These are phyloP conservation scores for Mus spicilegus DNA, from an alignment of 2,113 vertebrate species.

Conservation along the genomic window DNA sequence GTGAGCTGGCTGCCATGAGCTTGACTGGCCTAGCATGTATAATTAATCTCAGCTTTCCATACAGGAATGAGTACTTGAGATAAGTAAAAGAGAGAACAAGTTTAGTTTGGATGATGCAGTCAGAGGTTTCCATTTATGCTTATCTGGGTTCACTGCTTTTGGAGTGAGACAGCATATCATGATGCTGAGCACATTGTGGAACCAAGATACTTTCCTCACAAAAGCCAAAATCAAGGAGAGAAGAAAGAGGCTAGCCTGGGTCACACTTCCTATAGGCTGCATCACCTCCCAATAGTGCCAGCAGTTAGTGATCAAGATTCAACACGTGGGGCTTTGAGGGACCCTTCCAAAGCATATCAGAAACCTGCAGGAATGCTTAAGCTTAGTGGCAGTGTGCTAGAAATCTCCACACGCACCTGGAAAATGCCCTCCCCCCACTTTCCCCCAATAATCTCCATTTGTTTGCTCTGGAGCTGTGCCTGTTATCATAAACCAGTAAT, in stretches of 20 bases:
- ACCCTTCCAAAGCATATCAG: not conserved
- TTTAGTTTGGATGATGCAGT: fast-evolving
- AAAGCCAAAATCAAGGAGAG: not conserved
- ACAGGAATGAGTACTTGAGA: no score
- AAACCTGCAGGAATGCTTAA: not conserved
- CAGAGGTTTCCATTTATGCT: not conserved
- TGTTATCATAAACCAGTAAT: no score
- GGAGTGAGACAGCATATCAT: not conserved
- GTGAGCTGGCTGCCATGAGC: not conserved
- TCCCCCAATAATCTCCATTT: not conserved
- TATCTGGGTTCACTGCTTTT: not conserved
- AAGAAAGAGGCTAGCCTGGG: not conserved
- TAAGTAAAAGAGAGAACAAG: not conserved
- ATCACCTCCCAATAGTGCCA: not conserved
- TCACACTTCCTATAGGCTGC: not conserved
- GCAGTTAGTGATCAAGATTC: not conserved
- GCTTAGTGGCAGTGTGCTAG: no score
- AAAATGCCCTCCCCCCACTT: not conserved
- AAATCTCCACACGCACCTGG: not conserved
- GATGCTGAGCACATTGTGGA: no score
- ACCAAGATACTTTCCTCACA: not conserved
- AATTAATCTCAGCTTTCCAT: not conserved
- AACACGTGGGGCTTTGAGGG: not conserved
- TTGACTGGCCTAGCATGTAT: fast-evolving
- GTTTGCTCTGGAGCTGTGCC: not conserved